Evolutionary conservation across 1,140 invertebrate genomes (phyloP).

Genomic region (Hyles vespertilio): DNA sequence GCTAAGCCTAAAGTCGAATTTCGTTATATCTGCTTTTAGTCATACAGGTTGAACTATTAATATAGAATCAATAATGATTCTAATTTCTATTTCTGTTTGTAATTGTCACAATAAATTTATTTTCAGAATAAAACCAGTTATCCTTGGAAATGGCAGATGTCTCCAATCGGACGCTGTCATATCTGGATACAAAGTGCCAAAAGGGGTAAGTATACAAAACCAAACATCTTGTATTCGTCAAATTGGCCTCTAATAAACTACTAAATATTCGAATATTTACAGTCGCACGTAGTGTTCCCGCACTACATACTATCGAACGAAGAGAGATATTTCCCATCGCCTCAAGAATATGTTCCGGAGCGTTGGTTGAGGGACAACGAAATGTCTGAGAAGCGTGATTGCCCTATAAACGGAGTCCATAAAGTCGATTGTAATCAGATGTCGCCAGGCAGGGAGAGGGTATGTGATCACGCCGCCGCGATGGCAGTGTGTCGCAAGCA

Average conservation of each 20-base stretch:
- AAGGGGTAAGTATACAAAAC: conserved; percentile 81
- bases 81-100: no score
- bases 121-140: conserved; percentile 89
- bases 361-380: conserved; percentile 80
- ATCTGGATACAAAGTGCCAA: conserved; percentile 89
- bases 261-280: conserved; percentile 27
- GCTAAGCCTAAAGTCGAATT: no score
- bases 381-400: conserved; percentile 12
- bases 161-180: conserved; percentile 87
- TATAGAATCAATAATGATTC: no score
- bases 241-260: no score
- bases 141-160: conserved; percentile 89
- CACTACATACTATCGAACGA: conserved; percentile 88
- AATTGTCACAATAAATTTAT: conserved; percentile 1
- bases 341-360: conserved; percentile 84
- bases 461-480: conserved; percentile 26
- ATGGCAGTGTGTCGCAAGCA: conserved; percentile 45
- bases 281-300: conserved; percentile 89
- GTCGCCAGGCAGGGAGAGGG: neutral
- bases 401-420: conserved; percentile 11
- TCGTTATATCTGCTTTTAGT: no score
- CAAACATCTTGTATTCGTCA: no score
- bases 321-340: conserved; percentile 80
- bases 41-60: no score
- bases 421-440: conserved; percentile 1